phyloP scores from a whole-genome alignment of 1,140 invertebrate genomes.

The Drosophila suzukii region DNA sequence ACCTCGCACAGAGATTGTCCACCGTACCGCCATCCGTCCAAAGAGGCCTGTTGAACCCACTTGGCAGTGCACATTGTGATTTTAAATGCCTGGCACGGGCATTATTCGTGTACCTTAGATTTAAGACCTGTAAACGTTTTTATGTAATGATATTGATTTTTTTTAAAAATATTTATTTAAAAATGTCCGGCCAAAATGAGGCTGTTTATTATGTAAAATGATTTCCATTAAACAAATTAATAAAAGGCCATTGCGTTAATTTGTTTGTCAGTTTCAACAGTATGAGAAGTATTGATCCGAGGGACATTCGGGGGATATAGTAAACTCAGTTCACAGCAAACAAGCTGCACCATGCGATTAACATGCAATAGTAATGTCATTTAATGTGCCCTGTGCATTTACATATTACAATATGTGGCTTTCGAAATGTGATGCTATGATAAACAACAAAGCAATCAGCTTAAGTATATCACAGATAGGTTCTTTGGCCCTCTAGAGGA shows the following conservation, averaged over 20 bases:
- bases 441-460: conserved; percentile 52
- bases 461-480: conserved; percentile 38
- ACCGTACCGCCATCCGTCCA: conserved; percentile 15
- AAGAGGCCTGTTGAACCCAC: conserved; percentile 1
- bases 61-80: conserved; percentile 46
- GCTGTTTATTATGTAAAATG: too few relatives aligned
- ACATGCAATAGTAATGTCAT: conserved; percentile 45
- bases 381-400: conserved; percentile 35
- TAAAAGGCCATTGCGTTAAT: conserved; percentile 21
- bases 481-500: conserved; percentile 6
- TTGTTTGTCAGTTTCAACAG: conserved; percentile 10
- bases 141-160: conserved; percentile 14
- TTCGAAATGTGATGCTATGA: conserved; percentile 44
- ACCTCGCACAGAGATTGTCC: conserved; percentile 36
- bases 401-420: conserved; percentile 41
- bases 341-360: conserved; percentile 44
- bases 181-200: not conserved
- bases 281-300: conserved; percentile 25
- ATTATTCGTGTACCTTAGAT: conserved; percentile 20
- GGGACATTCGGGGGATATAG: conserved; percentile 7
- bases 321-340: conserved; percentile 30
- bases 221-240: conserved; percentile 7
- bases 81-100: conserved; percentile 27
- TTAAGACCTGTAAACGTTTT: conserved; percentile 15
- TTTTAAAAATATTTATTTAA: too few relatives aligned